Percentiles rank a stretch among this genome's conserved stretches.
These are phyloP conservation scores for Smittia sp. DNA, from an alignment of 2,888 invertebrate species.

Conservation along the genomic window DNA sequence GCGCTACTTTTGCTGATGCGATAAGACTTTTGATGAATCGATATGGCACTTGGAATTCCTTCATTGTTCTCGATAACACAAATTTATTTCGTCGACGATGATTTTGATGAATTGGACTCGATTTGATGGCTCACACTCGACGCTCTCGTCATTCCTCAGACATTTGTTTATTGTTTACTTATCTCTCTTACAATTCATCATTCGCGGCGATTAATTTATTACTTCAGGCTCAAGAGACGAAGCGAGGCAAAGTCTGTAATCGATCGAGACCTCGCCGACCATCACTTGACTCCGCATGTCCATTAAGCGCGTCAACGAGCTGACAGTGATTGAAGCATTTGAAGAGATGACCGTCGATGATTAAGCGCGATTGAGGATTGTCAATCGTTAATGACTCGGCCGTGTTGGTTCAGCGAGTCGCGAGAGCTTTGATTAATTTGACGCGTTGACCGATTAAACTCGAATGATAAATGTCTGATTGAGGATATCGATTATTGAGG, in stretches of 20 bases:
- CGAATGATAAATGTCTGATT: not conserved
- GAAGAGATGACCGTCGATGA: not conserved
- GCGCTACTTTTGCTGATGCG: not conserved
- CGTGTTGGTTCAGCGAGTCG: not conserved
- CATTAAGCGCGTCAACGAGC: not conserved
- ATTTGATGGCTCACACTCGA: constrained; percentile 35
- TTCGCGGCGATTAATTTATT: constrained; percentile 17
- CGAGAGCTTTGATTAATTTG: not conserved
- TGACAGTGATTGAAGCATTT: constrained; percentile 17
- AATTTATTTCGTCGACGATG: not conserved
- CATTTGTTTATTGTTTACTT: too few relatives aligned
- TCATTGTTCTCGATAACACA: not conserved
- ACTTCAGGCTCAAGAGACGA: not conserved
- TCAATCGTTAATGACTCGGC: not conserved
- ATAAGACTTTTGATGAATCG: constrained; percentile 12
- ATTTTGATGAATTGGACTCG: constrained; percentile 37
- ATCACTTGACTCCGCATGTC: constrained; percentile 18
- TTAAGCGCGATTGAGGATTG: not conserved
- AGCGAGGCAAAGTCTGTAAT: not conserved
- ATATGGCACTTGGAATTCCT: constrained; percentile 21
- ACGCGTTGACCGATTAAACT: not conserved
- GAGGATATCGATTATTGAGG: constrained; percentile 9
- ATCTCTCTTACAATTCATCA: too few relatives aligned
- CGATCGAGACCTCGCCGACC: not conserved
- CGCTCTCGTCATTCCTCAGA: not conserved